phyloP scores from a whole-genome alignment of 2,113 vertebrate genomes.

The Zosterops pallidus region DNA sequence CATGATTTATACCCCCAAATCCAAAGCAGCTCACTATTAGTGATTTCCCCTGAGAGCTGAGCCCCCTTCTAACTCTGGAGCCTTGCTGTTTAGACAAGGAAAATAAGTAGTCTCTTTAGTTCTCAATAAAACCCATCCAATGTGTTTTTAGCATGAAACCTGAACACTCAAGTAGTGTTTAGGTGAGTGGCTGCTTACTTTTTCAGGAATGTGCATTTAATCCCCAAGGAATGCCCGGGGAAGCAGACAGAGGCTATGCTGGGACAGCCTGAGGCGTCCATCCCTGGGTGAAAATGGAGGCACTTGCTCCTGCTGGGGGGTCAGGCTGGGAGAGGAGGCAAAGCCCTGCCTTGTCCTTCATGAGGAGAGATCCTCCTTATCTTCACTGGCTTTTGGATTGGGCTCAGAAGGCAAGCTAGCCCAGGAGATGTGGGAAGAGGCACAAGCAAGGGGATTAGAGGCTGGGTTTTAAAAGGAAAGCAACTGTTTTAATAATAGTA shows the following conservation, averaged over 20 bases:
- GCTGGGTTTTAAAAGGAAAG: conserved; percentile 55
- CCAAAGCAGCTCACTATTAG: background rate
- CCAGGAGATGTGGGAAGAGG: background rate
- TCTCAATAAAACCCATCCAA: background rate
- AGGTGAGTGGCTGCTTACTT: background rate
- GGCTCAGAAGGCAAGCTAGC: background rate
- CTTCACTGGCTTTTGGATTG: background rate
- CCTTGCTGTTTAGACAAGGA: background rate
- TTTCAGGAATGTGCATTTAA: conserved; percentile 59
- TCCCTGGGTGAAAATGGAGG: background rate
- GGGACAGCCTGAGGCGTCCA: fast-evolving
- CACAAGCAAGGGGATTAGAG: conserved; percentile 33
- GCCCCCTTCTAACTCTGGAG: background rate
- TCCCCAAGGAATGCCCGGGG: background rate
- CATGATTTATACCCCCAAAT: background rate
- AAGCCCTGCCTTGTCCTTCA: background rate
- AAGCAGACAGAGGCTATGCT: background rate
- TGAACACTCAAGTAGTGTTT: conserved; percentile 42
- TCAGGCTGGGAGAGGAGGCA: background rate
- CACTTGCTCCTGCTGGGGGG: fast-evolving
- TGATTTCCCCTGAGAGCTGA: background rate
- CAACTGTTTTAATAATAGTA: conserved; percentile 57
- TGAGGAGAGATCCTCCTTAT: background rate
- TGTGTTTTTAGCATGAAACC: background rate
- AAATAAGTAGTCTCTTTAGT: background rate